Conservation (phyloP, 1,140 invertebrate species). For the Drosophila takahashii region DNA sequence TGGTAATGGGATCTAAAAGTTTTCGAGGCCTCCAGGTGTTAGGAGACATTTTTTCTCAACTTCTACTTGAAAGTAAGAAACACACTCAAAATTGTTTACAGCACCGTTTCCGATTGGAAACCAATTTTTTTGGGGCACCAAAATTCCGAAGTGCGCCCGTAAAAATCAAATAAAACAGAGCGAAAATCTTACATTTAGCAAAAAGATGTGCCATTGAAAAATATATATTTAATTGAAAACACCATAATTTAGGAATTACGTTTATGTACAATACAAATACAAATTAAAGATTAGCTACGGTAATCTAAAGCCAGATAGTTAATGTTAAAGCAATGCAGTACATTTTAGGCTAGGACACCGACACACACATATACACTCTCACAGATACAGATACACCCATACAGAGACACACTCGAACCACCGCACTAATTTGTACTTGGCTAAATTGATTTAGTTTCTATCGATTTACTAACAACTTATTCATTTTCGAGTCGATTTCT, state of each 20-base stretch:
- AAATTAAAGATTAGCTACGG: constrained; percentile 53
- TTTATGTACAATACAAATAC: constrained; percentile 69
- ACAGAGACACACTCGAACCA: constrained; percentile 56
- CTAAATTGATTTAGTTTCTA: constrained; percentile 47
- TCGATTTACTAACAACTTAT: constrained; percentile 57
- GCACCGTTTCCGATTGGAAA: constrained; percentile 22
- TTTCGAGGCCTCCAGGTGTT: constrained; percentile 21
- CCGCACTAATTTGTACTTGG: constrained; percentile 74
- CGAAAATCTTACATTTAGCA: constrained; percentile 36
- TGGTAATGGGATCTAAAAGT: constrained; percentile 41
- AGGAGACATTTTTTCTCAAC: constrained; percentile 16
- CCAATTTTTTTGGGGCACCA: constrained; percentile 15
- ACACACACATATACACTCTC: constrained; percentile 23
- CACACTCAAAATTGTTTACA: constrained; percentile 29
- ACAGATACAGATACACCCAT: constrained; percentile 19
- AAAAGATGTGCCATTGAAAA: constrained; percentile 72
- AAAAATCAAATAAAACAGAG: constrained; percentile 13
- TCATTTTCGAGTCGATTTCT: constrained; percentile 44
- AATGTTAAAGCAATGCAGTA: constrained; percentile 45
- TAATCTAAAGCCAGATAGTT: constrained; percentile 53
- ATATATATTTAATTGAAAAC: constrained; percentile 71
- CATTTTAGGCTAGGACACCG: constrained; percentile 34
- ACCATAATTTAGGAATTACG: constrained; percentile 63
- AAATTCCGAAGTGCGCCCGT: constrained; percentile 1
- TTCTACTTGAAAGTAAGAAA: constrained; percentile 16